Evolutionary conservation across 2,888 invertebrate species (phyloP).

Genomic region (Eupithecia abbreviata): DNA sequence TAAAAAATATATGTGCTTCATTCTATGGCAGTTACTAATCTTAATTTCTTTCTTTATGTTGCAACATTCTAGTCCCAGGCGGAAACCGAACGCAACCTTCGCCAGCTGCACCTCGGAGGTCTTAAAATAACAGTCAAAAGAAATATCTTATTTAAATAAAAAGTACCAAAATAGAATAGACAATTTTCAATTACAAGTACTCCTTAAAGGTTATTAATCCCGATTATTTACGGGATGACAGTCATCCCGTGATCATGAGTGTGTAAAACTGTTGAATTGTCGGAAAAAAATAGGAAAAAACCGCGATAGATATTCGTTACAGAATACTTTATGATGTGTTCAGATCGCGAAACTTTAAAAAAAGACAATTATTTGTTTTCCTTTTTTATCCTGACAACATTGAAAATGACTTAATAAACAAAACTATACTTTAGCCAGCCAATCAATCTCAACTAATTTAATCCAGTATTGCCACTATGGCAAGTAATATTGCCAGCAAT

Average conservation of each 20-base stretch:
- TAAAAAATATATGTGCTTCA: background rate
- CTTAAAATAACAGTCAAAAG: background rate
- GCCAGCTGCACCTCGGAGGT: background rate
- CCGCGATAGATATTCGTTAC: no score
- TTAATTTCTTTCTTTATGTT: background rate
- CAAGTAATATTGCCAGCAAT: constrained; percentile 10
- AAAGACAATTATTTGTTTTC: no score
- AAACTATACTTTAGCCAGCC: background rate
- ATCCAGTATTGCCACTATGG: background rate
- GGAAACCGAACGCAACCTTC: background rate
- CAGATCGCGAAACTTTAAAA: no score
- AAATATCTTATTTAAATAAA: background rate
- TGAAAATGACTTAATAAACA: background rate
- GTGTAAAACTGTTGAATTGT: no score
- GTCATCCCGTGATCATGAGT: no score
- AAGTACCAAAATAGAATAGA: background rate
- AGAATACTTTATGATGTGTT: no score
- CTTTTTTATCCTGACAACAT: background rate
- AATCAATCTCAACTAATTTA: background rate
- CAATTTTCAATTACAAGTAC: background rate
- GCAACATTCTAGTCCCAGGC: background rate
- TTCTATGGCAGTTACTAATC: background rate
- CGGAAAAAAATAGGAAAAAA: no score
- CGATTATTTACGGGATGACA: no score
- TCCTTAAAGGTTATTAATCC: no score